phyloP scores from a whole-genome alignment of 2,113 vertebrate species.

The Lanius ludovicianus region DNA sequence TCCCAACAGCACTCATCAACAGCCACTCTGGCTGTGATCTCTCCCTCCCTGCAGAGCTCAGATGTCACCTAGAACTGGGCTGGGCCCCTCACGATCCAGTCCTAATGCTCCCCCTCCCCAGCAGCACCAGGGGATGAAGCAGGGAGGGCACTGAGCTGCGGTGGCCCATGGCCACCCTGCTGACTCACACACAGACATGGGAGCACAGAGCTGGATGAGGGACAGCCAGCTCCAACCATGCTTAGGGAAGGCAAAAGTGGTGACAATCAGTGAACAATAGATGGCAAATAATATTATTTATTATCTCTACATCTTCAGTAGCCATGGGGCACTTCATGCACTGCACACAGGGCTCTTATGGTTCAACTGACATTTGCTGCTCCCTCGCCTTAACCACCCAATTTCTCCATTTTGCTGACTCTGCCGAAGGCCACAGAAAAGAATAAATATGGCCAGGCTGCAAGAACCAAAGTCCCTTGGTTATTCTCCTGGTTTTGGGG shows the following conservation, averaged over 20 bases:
- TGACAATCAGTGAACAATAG: not conserved
- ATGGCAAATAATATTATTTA: not conserved
- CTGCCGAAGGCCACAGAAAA: not conserved
- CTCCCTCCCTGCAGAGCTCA: not conserved
- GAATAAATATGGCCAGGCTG: not conserved
- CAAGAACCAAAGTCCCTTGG: not conserved
- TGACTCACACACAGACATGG: not conserved
- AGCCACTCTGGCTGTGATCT: not conserved
- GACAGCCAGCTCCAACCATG: not conserved
- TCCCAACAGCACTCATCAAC: not conserved
- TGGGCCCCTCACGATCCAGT: not conserved
- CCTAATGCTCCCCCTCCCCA: not conserved
- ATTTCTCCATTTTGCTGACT: not conserved
- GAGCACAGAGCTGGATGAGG: not conserved
- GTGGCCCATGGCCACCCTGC: rapidly evolving
- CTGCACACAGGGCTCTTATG: not conserved
- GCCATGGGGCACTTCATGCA: not conserved
- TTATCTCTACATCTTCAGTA: not conserved
- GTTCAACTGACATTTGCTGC: not conserved
- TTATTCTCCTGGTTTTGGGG: not conserved
- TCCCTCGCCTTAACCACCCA: not conserved
- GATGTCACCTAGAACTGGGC: not conserved
- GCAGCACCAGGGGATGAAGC: not conserved
- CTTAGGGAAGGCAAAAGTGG: not conserved
- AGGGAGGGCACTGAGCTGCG: not conserved